Percentiles rank a stretch among this genome's conserved stretches.
phyloP scores from a whole-genome alignment of 2,888 invertebrate species.

The Pseudolycoriella hygida region DNA sequence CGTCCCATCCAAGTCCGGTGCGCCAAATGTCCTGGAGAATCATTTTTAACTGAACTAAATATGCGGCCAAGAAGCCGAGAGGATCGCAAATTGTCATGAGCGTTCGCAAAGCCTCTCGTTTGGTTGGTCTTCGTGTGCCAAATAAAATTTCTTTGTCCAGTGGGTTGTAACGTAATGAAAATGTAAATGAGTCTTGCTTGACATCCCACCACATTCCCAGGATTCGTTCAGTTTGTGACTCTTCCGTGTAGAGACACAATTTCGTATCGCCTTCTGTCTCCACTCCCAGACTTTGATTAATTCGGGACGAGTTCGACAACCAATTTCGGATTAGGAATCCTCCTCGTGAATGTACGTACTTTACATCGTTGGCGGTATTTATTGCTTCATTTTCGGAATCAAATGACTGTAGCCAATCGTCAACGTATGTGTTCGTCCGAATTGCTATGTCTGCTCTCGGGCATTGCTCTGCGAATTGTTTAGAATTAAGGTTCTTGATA shows the following conservation, averaged over 20 bases:
- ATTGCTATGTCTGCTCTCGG: not conserved
- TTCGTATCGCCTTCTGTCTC: not conserved
- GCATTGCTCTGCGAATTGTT: not conserved
- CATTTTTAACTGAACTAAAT: no score
- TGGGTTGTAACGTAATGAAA: not conserved
- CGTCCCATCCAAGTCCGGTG: no score
- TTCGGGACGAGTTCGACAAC: not conserved
- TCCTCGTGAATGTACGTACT: not conserved
- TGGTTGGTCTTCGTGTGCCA: not conserved
- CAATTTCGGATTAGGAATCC: not conserved
- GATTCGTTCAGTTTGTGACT: not conserved
- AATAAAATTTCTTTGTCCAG: not conserved
- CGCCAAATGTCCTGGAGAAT: no score
- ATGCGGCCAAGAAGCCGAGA: no score
- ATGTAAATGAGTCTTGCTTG: not conserved
- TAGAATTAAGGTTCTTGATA: not conserved
- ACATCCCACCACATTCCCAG: not conserved
- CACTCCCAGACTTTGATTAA: not conserved
- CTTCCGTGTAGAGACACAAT: not conserved
- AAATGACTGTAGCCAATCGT: not conserved
- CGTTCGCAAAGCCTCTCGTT: not conserved
- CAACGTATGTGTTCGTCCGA: not conserved
- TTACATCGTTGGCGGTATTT: not conserved
- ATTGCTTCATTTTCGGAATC: no score
- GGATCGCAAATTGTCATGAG: conserved; percentile 4